Base-by-base conservation (phyloP, 2,113 vertebrate species). In the Eudyptes chrysolophus region DNA sequence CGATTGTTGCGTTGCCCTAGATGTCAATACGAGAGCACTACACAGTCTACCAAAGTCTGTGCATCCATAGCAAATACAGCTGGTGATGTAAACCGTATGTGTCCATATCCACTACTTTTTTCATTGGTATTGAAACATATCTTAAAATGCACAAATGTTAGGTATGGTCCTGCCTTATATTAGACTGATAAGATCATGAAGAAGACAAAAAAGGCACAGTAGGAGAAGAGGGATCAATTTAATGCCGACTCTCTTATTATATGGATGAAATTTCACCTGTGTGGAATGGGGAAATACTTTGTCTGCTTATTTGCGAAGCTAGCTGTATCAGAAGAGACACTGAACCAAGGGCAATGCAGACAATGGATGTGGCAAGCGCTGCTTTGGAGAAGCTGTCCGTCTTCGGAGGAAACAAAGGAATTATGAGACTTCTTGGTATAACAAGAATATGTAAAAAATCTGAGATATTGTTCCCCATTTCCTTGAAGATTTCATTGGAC, bases 401-500 rank as follows among this genome's bases (percentile, higher is more conserved):
- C 69, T 87, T 93, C 1, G 13, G 46, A 61, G 34, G 40, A 72
- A 90, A 92, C 55, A 93, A 93, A 87, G 38, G 32, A 77, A 84
- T 66, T 52, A 58, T 21, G n/a, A 94, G 55, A 46, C 55, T 83
- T 84, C 61, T 68, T 61, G 40, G 26, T 60, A 21, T 77, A 80
- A 82, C 8, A 85, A 14, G 11, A 85, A 48, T 69, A 87, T 55
- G 48, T 60, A 78, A 96, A 84, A 93, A 85, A 66, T 75, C 42
- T 29, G 58, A 95, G 84, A 76, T 92, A 94, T 58, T 76, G 52
- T 89, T 96, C 51, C 38, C 36, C 13, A 36, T 89, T 95, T 87
- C 80, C 66, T 85, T 89, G 38, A 80, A 83, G 85, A 93, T 96
- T 89, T 87, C 48, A 71, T 72, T 93, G 94, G 90, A 84, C 80